Conservation (phyloP, 2,113 vertebrate genomes). For the Oceanodroma tethys region DNA sequence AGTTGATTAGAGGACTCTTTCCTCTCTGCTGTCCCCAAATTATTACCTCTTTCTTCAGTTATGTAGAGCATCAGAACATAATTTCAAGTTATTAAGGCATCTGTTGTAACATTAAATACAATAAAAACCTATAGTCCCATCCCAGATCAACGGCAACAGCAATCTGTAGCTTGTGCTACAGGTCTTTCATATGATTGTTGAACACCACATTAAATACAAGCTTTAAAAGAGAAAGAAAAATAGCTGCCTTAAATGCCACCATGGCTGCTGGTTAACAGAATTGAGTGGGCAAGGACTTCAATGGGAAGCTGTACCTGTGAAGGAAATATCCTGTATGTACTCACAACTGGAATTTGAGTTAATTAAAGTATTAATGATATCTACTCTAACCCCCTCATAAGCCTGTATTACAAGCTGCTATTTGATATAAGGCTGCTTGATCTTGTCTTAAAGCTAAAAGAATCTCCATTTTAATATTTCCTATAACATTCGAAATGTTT, state of each 20-base stretch:
- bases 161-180: neutral
- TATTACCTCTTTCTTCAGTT: neutral
- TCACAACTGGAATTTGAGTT: conserved; percentile 11
- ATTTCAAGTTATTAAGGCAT: neutral
- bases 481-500: neutral
- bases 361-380: conserved; percentile 20
- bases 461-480: neutral
- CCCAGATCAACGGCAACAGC: neutral
- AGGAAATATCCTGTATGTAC: neutral
- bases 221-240: neutral
- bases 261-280: neutral
- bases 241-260: neutral
- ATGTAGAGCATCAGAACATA: neutral
- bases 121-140: neutral
- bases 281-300: neutral
- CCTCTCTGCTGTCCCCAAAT: neutral
- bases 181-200: neutral
- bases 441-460: conserved; percentile 15
- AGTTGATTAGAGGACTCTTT: neutral
- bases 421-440: conserved; percentile 18
- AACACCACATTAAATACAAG: neutral
- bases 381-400: neutral
- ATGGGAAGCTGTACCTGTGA: neutral
- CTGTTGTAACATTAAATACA: neutral
- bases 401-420: neutral